Percentiles rank a stretch among this genome's conserved stretches.
phyloP scores from a whole-genome alignment of 2,888 invertebrate genomes.

The Rutpela maculata region DNA sequence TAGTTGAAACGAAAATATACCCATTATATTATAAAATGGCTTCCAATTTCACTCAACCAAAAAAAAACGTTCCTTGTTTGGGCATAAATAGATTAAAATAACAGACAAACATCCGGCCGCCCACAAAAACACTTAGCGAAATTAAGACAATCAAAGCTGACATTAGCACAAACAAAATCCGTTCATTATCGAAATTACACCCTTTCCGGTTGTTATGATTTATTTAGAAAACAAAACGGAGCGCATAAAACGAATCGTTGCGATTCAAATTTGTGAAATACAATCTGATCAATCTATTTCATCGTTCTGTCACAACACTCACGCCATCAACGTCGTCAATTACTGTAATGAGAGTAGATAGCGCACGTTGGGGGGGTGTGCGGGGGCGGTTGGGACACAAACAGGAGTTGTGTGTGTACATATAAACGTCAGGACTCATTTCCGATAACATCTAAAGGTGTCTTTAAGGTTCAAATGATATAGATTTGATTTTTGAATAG shows the following conservation, averaged over 20 bases:
- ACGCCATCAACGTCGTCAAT: conserved; percentile 70
- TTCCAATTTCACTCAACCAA: background rate
- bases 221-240: conserved; percentile 56
- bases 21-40: conserved; percentile 17
- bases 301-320: conserved; percentile 71
- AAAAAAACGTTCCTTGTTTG: background rate
- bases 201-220: conserved; percentile 45
- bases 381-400: conserved; percentile 51
- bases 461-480: conserved; percentile 62
- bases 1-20: background rate
- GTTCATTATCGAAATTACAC: conserved; percentile 47
- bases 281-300: conserved; percentile 73
- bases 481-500: conserved; percentile 70
- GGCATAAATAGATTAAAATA: background rate
- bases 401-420: conserved; percentile 59
- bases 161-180: conserved; percentile 43
- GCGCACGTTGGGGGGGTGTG: conserved; percentile 52
- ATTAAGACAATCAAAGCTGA: conserved; percentile 38
- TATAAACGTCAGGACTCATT: conserved; percentile 71
- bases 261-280: conserved; percentile 68
- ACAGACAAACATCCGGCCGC: conserved; percentile 33
- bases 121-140: conserved; percentile 29
- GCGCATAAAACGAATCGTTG: conserved; percentile 63
- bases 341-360: conserved; percentile 73
- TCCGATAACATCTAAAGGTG: conserved; percentile 70